Evolutionary conservation across 53 echinoderm and acorn worm genomes (phyloP), one percentile per base, ranked within the genome.

Genomic region (Pentamera pediparva): DNA sequence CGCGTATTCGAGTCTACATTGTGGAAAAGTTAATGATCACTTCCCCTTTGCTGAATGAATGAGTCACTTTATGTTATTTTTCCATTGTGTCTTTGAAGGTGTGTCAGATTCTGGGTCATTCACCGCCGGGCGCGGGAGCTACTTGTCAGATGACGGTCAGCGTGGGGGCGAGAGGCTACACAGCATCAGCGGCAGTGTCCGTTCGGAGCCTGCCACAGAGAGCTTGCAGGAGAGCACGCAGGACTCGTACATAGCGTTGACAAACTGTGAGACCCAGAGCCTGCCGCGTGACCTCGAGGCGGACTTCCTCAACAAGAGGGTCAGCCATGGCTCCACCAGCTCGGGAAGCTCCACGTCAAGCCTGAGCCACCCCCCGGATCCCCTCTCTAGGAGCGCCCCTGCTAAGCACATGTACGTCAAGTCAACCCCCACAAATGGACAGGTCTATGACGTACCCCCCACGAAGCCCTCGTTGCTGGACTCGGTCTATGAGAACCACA

Each of bases 201-300:
- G 73, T 19, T 72, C 73, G 2, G 73, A 51, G n/a, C 73, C 73
- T 2, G 20, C n/a, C 34, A n/a, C n/a, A n/a, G 35, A 49, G n/a
- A 72, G 28, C 28, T 29, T 74, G 39, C 29, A 32, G 15, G 52
- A 76, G 32, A 77, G 79, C 20, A 33, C 73, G 0, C 62, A 62
- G 56, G 92, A 87, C 19, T 79, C 87, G 4, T 92, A 87, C 75
- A 85, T 92, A 29, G 77, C 78, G 0, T 67, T 92, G 7, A 76
- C 77, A 4, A 87, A 92, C 6, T 87, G 87, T 39, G 75, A 70
- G 41, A 86, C 80, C 18, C 82, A 82, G 41, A 78, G 84, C 41
- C 63, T 78, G 25, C 84, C 84, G 0, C 35, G 55, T 33, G 55
- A 72, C 35, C 37, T 52, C 15, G 73, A 72, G 17, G 54, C 53